These are phyloP conservation scores for Hydractinia symbiolongicarpus DNA, from an alignment of 30 jellyfish, hydroid and myxozoan genomes.

Conservation along the genomic window DNA sequence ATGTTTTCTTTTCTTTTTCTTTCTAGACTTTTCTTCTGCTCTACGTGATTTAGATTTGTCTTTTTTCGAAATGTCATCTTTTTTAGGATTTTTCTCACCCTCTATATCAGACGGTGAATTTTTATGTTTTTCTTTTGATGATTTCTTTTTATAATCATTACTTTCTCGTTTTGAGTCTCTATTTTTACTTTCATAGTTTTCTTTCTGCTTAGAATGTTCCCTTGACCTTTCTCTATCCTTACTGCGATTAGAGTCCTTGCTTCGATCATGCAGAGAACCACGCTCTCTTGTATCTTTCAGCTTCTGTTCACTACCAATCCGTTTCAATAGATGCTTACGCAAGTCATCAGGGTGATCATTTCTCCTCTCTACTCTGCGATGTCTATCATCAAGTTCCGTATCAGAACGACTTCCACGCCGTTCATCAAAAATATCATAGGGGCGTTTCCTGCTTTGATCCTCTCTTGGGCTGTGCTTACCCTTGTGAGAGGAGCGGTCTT, in stretches of 20 bases:
- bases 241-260: neutral
- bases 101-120: neutral
- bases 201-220: neutral
- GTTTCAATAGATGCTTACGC: conserved; percentile 29
- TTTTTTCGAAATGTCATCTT: conserved; percentile 19
- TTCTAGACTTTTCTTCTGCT: conserved; percentile 20
- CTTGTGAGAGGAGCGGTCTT: conserved; percentile 7
- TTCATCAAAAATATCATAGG: conserved; percentile 28
- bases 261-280: too few relatives aligned
- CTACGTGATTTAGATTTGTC: conserved; percentile 6
- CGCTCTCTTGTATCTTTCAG: neutral
- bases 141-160: neutral
- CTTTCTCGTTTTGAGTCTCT: neutral
- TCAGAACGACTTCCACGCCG: conserved; percentile 26
- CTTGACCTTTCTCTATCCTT: conserved; percentile 1
- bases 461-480: neutral
- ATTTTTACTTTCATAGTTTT: neutral
- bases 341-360: conserved; percentile 24
- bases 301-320: neutral
- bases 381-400: conserved; percentile 9
- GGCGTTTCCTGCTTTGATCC: conserved; percentile 19
- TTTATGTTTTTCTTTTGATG: neutral
- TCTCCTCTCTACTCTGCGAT: conserved; percentile 4
- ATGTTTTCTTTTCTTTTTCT: conserved; percentile 26
- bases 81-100: conserved; percentile 18